These are phyloP conservation scores for Taeniopygia guttata DNA, from an alignment of 2,797 vertebrate genomes.

Conservation along the genomic window DNA sequence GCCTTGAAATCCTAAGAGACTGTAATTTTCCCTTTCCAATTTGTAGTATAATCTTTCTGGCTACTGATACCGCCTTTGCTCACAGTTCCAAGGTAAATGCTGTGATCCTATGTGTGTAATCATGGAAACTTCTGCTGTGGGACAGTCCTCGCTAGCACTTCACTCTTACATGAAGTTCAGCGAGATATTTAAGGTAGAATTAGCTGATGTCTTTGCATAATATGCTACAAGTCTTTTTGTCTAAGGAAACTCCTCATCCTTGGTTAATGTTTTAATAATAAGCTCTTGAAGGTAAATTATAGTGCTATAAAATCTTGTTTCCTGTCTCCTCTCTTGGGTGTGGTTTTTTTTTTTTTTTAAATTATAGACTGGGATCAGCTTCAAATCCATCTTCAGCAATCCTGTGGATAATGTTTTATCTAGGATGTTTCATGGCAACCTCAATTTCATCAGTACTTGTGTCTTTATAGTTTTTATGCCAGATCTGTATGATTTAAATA, in stretches of 20 bases:
- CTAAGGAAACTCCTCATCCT: not conserved
- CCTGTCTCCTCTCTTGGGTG: not conserved
- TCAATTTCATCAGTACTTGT: not conserved
- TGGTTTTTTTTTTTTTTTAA: not conserved
- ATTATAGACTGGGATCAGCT: not conserved
- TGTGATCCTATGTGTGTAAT: not conserved
- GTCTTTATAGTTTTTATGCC: not conserved
- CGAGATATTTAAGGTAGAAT: not conserved
- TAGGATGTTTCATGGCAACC: not conserved
- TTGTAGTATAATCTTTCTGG: not conserved
- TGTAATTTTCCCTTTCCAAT: not conserved
- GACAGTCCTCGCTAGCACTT: not conserved
- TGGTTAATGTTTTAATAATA: not conserved
- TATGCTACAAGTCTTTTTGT: not conserved
- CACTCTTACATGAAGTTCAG: not conserved
- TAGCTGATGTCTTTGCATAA: not conserved
- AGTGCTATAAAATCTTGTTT: not conserved
- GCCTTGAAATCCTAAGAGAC: not conserved
- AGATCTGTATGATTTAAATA: not conserved
- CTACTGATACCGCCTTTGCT: not conserved
- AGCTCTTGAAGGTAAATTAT: not conserved
- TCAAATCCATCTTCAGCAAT: not conserved
- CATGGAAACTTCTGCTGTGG: not conserved
- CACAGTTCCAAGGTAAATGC: not conserved
- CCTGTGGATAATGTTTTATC: not conserved